Evolutionary conservation across 2,113 vertebrate genomes (phyloP), one percentile per base, ranked within the genome.

Genomic region (Corythornis cristatus): DNA sequence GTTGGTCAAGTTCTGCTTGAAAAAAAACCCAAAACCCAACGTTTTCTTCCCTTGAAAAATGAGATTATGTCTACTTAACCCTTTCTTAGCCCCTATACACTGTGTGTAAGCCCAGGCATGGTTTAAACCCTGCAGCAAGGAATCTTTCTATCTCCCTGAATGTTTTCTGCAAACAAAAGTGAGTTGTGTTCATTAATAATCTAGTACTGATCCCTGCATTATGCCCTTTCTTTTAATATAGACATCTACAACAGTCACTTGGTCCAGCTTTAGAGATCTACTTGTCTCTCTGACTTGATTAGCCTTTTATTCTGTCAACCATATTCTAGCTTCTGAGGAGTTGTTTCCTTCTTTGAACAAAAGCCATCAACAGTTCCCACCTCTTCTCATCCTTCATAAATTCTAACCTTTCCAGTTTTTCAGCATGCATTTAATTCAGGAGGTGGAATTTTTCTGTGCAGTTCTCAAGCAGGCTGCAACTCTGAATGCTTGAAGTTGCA

Each of bases 1-100:
- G 95, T 93, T 89, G 88, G 97, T 97, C 97, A 96, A 93, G 97
- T 94, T 96, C 90, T 97, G 85, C 67, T 95, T 95, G 75, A 84
- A 96, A 93, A 95, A 97, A 97, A 93, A 15, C 6, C 45, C 87
- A 83, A 37, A 37, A 37, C 9, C 37, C 37, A 37, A 37, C 10
- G 37, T 83, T 94, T 96, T 91, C 75, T 91, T 90, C 60, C 72
- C 83, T 93, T 51, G 68, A 83, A 95, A 93, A 93, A 89, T 65
- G 68, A 94, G 88, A 88, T 67, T 35, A 72, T 93, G 31, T 88
- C 68, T 66, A 20, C 76, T 96, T 97, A 97, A 97, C 97, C 75
- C 95, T 91, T 96, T 92, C 78, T 75, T 88, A 74, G 51, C 67
- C 82, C 37, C 51, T 0, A 0, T 2, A 50, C 68, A 43, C 68